These are phyloP conservation scores for Dusona sp. DNA, from an alignment of 2,888 invertebrate species.

Conservation along the genomic window DNA sequence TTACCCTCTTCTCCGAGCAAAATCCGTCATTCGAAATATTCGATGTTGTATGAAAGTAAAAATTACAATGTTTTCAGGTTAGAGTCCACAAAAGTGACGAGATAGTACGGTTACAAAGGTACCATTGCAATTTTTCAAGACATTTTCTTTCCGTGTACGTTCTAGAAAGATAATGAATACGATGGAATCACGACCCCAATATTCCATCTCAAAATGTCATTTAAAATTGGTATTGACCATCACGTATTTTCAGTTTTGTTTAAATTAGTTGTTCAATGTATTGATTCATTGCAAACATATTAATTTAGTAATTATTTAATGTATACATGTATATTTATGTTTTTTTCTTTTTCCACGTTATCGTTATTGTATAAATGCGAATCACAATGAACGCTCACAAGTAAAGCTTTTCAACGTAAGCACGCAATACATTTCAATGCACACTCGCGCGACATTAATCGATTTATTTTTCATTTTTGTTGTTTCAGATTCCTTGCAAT, in stretches of 20 bases:
- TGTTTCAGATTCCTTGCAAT: conserved; percentile 84
- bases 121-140: no score
- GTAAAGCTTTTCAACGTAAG: conserved; percentile 39
- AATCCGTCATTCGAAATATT: no score
- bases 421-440: conserved; percentile 41
- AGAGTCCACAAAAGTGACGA: no score
- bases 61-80: no score
- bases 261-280: conserved; percentile 4
- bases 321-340: background rate
- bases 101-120: no score
- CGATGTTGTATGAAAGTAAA: no score
- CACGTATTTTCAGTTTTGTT: background rate
- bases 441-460: conserved; percentile 52
- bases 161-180: no score
- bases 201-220: background rate
- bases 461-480: conserved; percentile 74
- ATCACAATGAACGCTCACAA: conserved; percentile 16
- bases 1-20: no score
- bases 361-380: conserved; percentile 13
- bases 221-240: background rate
- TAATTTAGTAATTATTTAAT: background rate
- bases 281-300: conserved; percentile 28
- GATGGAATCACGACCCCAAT: no score
- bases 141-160: no score
- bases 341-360: conserved; percentile 1